Percentiles rank a stretch among this genome's conserved stretches.
Evolutionary conservation across 2,113 vertebrate genomes (phyloP).

Genomic region (Polypterus bichir): DNA sequence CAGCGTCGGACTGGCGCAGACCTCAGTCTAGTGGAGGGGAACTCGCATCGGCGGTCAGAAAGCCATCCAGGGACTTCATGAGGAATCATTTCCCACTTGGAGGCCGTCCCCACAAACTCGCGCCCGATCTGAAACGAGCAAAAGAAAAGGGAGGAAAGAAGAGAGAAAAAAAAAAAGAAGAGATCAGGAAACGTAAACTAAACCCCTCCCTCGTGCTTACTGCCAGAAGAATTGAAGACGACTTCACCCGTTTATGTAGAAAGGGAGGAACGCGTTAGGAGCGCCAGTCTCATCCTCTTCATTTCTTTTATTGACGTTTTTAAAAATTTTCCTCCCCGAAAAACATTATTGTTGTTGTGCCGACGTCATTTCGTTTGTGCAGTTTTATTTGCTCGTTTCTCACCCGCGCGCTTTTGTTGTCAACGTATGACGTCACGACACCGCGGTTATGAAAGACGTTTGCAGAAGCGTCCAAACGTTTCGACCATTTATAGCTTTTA

Average conservation of each 20-base stretch:
- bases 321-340: too few relatives aligned
- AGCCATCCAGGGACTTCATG: slow-evolving; percentile 84
- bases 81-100: slow-evolving; percentile 93
- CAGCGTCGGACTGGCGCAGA: slow-evolving; percentile 59
- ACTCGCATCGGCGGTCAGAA: slow-evolving; percentile 79
- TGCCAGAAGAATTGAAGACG: slow-evolving; percentile 9
- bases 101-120: slow-evolving; percentile 52
- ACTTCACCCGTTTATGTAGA: too few relatives aligned
- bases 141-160: slow-evolving; percentile 12
- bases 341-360: too few relatives aligned
- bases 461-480: too few relatives aligned
- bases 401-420: too few relatives aligned
- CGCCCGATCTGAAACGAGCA: slow-evolving; percentile 33
- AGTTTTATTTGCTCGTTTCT: too few relatives aligned
- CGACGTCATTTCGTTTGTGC: too few relatives aligned
- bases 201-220: slow-evolving; percentile 48
- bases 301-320: slow-evolving; percentile 28
- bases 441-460: too few relatives aligned
- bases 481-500: too few relatives aligned
- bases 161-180: slow-evolving; percentile 20
- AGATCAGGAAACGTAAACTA: slow-evolving; percentile 34
- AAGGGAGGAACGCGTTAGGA: too few relatives aligned
- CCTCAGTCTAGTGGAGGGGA: slow-evolving; percentile 67
- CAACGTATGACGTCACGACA: too few relatives aligned
- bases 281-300: slow-evolving; percentile 14